These are phyloP conservation scores for Garrulus glandarius DNA, from an alignment of 2,797 vertebrate genomes.

Conservation along the genomic window DNA sequence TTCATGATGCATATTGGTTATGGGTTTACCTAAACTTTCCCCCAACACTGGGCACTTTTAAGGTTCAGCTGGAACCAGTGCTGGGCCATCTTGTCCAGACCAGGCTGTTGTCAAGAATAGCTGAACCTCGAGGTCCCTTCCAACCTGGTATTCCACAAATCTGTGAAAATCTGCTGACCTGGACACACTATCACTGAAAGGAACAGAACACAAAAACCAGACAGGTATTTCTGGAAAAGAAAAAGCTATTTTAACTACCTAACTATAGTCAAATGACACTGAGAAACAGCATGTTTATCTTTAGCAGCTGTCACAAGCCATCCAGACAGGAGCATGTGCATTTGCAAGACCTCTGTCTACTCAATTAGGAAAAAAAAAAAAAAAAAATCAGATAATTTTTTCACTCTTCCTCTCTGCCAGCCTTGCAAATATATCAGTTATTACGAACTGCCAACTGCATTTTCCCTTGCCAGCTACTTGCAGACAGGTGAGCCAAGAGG, in stretches of 20 bases:
- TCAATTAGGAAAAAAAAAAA: background rate
- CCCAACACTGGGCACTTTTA: background rate
- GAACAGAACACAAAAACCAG: background rate
- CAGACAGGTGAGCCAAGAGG: background rate
- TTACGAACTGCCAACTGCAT: background rate
- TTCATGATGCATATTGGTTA: background rate
- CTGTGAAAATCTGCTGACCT: background rate
- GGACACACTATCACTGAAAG: background rate
- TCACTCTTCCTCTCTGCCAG: background rate
- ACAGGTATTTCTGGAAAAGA: background rate
- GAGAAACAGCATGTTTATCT: background rate
- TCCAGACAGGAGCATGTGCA: background rate
- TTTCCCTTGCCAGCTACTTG: background rate
- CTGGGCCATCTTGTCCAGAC: background rate
- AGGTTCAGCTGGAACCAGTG: background rate
- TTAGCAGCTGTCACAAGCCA: background rate
- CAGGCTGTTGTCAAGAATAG: background rate
- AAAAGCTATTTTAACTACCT: background rate
- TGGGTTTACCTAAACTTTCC: background rate
- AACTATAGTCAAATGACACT: background rate
- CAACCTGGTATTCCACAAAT: background rate
- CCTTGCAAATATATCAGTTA: conserved; percentile 16
- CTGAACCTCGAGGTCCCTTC: background rate
- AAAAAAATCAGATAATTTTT: background rate
- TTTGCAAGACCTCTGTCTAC: conserved; percentile 6